phyloP scores from a whole-genome alignment of 2,888 invertebrate genomes.

The Drosophila borealis region DNA sequence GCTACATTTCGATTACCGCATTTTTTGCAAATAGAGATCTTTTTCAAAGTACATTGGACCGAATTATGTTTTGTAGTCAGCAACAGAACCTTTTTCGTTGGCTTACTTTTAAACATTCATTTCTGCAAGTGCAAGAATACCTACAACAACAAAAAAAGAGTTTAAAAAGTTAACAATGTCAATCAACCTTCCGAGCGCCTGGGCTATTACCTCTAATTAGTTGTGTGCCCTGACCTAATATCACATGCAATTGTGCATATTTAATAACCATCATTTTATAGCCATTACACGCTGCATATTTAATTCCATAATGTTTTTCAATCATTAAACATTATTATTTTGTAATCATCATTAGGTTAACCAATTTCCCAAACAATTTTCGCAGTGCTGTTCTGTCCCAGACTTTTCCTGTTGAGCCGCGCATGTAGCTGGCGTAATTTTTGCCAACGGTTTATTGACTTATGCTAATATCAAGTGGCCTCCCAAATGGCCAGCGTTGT shows the following conservation, averaged over 20 bases:
- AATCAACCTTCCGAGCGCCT: no score
- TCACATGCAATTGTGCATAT: neutral
- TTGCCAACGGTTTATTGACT: conserved; percentile 53
- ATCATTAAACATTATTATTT: conserved; percentile 13
- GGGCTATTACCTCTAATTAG: neutral
- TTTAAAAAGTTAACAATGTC: no score
- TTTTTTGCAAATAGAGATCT: no score
- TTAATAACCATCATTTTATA: neutral
- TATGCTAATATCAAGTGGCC: conserved; percentile 42
- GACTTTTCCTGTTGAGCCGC: neutral
- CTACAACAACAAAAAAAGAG: no score
- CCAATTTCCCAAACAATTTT: neutral
- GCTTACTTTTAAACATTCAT: no score
- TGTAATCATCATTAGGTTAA: conserved; percentile 31
- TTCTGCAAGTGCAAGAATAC: no score
- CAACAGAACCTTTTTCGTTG: no score
- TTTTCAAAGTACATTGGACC: no score
- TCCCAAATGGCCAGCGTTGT: conserved; percentile 16
- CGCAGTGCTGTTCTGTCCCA: neutral
- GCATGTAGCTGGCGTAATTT: conserved; percentile 3
- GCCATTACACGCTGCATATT: no score
- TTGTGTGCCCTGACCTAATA: neutral
- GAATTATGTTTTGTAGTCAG: no score
- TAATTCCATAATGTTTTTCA: no score
- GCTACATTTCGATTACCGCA: no score